Base-by-base conservation (phyloP, 2,888 invertebrate genomes). In the Sycophila texana region DNA sequence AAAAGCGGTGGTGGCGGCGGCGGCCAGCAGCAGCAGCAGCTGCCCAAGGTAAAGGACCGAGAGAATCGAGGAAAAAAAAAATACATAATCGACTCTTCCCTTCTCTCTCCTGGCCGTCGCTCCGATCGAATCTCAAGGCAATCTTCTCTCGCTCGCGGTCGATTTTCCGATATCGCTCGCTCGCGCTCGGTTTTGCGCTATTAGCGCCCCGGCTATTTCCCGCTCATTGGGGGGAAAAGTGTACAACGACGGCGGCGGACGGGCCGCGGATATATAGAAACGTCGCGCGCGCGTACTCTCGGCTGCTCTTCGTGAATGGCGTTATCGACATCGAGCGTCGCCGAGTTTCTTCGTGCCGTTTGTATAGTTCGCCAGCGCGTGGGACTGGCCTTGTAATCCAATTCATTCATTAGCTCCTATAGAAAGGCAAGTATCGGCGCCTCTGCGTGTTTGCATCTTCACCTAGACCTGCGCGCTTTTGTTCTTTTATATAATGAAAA, bases 351-450 rank as follows among this genome's bases (percentile, higher is more conserved):
- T 39, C 53, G 22, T 57, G 49, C 47, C 20, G n/a, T 18, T 20
- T 49, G 67, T 57, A 30, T 47, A 20, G 22, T 20, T n/a, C 7
- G 14, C 22, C 39, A 73, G 78, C 71, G 74, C 74, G 63, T 71
- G 70, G 70, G 68, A 70, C 65, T 79, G 74, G 74, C 79, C 79
- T 79, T 80, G 80, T 67, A 63, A 60, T 72, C 76, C 67, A 49
- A 76, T 79, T 80, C 80, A 80, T 80, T 80, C 80, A 80, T 80
- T 68, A 57, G 49, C 47, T 49, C 16, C n/a, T 47, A 30, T 65
- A 18, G 13, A 18, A 10, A 18, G n/a, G 18, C 47, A 47, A 47
- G 30, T 47, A 3, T 22, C 18, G 12, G 60, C 22, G 20, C 22
- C 12, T 13, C 10, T 10, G 39, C 7, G 39, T 39, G 39, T 39